Conservation (phyloP, 35 echinoderm and acorn worm genomes). For the Ptychodera flava region DNA sequence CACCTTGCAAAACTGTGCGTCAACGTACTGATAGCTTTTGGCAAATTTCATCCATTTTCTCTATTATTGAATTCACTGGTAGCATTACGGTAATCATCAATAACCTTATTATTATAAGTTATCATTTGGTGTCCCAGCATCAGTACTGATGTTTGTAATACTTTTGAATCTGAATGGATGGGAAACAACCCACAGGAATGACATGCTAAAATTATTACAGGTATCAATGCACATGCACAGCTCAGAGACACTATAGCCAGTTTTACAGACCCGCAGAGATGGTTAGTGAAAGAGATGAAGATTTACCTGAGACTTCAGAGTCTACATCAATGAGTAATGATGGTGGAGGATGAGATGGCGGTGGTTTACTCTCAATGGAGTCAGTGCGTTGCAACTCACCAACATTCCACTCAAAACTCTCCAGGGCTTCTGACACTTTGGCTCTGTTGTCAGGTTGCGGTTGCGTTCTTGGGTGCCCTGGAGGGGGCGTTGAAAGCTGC, state of each 20-base stretch:
- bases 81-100: no score
- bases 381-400: background rate
- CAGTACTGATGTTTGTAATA: no score
- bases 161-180: conserved; percentile 3
- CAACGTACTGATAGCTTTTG: no score
- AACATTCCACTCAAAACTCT: background rate
- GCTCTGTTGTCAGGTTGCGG: background rate
- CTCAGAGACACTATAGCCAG: conserved; percentile 12
- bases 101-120: no score
- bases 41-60: no score
- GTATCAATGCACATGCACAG: conserved; percentile 20
- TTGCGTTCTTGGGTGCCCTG: background rate
- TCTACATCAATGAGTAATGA: conserved; percentile 4
- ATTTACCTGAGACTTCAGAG: background rate
- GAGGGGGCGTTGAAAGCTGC: background rate
- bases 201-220: background rate
- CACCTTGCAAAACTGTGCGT: no score
- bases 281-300: background rate
- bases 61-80: no score
- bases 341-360: conserved; percentile 23
- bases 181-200: background rate
- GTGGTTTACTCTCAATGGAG: background rate
- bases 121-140: no score
- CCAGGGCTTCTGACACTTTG: background rate
- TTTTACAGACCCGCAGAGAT: background rate